Conservation (phyloP, 2,113 vertebrate species). For the Pavo muticus region DNA sequence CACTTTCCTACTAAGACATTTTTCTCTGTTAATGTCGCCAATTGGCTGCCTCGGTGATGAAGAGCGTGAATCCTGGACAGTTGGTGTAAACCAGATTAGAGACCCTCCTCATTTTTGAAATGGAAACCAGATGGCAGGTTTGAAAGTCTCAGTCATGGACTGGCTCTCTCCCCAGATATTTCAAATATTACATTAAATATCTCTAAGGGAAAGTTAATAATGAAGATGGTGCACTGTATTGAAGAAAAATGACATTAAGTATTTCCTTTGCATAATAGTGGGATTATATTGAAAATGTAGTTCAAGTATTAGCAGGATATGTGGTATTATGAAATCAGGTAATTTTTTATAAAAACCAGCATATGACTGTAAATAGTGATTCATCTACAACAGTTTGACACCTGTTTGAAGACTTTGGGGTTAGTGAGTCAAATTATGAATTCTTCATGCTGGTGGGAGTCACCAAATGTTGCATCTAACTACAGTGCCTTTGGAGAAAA, state of each 20-base stretch:
- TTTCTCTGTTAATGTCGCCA: slow-evolving; percentile 27
- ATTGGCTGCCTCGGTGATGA: slow-evolving; percentile 23
- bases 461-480: not conserved
- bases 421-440: not conserved
- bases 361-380: not conserved
- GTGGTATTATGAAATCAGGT: not conserved
- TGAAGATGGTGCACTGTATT: not conserved
- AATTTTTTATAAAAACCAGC: not conserved
- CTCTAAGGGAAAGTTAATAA: slow-evolving; percentile 39
- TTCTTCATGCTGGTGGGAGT: not conserved
- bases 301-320: not conserved
- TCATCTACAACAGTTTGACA: not conserved
- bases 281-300: not conserved
- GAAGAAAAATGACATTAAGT: slow-evolving; percentile 35
- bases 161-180: slow-evolving; percentile 27
- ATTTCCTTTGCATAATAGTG: not conserved
- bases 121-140: slow-evolving; percentile 28
- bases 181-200: slow-evolving; percentile 35
- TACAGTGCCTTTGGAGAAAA: accelerated
- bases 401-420: not conserved
- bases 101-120: slow-evolving; percentile 27
- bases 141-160: slow-evolving; percentile 5
- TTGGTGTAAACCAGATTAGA: slow-evolving; percentile 23
- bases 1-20: slow-evolving; percentile 16
- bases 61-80: not conserved